Conservation (phyloP, 2,797 vertebrate genomes). For the Syncerus caffer region DNA sequence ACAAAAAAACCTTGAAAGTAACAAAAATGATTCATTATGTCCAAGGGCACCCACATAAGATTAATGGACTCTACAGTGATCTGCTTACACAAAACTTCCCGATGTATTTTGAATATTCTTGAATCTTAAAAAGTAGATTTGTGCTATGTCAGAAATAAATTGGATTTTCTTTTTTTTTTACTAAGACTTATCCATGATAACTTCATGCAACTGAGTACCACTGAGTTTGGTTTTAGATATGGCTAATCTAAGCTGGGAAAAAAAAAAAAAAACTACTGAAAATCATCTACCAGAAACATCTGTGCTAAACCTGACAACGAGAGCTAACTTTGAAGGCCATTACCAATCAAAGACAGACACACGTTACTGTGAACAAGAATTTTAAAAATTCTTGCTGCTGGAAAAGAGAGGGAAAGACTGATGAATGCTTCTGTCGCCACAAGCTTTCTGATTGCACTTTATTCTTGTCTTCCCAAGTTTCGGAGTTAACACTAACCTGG, state of each 20-base stretch:
- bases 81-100: background rate
- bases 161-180: background rate
- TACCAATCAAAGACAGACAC: background rate
- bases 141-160: background rate
- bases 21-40: background rate
- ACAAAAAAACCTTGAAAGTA: background rate
- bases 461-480: background rate
- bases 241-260: background rate
- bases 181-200: background rate
- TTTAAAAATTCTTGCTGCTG: background rate
- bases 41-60: background rate
- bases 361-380: background rate
- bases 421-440: background rate
- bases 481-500: background rate
- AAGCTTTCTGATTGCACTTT: background rate
- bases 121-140: background rate
- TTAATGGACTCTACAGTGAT: background rate
- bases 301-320: background rate
- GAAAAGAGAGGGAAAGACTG: background rate
- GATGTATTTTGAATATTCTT: background rate
- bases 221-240: background rate
- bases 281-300: background rate
- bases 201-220: background rate
- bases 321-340: background rate
- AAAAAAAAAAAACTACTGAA: background rate